Base-by-base conservation (phyloP, 2,888 invertebrate species). In the Drosophila greeni region DNA sequence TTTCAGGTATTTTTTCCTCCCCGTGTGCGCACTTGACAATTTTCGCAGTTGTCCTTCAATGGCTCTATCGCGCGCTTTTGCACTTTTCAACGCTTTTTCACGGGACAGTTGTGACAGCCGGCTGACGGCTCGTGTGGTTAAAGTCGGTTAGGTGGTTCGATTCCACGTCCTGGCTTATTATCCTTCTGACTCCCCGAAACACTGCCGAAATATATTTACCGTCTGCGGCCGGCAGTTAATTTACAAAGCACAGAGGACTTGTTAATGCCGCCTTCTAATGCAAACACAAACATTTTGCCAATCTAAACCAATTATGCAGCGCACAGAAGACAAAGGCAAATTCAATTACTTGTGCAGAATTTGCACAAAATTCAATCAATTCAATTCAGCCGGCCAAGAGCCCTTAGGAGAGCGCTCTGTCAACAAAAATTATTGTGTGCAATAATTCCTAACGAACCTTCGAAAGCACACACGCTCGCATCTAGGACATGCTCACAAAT, bases 51-150 rank as follows among this genome's bases (percentile, higher is more conserved):
- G 57, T 58, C 48, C 66, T 53, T 59, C 62, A 53, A 45, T 56
- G 70, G 42, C 51, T 54, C 47, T 48, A 37, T 26, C 45, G 31
- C 39, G 26, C 20, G 45, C 48, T 49, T 71, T 68, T 66, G 52
- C 60, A 53, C 62, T 60, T 62, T 78, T 83, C 62, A 72, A 60
- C 70, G 64, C 42, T 66, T 61, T 67, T 75, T 36, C 40, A 23
- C 40, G 31, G 59, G 64, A 33, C 66, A 66, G 82, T 23, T 48
- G 40, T 61, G 61, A 49, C 61, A 61, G 16, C 16, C 11, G 33
- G 12, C 24, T 39, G 60, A 33, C 20, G 60, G 47, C 24, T 39
- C 37, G 9, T 59, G 11, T 31, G 37, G n/a, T 14, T 48, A 26
- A 16, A 29, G 26, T 39, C 31, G 36, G 59, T 47, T 59, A 47